Conservation (phyloP, 2,113 vertebrate genomes). For the Emydocephalus ijimae region DNA sequence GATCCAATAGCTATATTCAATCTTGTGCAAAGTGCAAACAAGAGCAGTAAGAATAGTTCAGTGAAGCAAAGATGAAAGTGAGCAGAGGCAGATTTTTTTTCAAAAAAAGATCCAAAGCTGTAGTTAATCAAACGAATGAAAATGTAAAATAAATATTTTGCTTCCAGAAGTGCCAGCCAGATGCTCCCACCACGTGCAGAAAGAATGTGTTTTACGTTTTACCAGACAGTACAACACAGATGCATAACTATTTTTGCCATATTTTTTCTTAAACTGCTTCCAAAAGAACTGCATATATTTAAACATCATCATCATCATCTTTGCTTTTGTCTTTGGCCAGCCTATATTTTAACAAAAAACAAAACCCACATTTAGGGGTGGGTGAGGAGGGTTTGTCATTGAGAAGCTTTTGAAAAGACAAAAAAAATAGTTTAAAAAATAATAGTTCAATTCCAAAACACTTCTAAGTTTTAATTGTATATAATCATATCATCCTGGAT, state of each 20-base stretch:
- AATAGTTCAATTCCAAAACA: neutral
- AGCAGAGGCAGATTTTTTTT: neutral
- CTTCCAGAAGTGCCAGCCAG: neutral
- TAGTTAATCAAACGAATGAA: neutral
- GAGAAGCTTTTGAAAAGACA: neutral
- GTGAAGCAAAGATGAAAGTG: neutral
- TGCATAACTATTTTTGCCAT: neutral
- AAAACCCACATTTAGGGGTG: neutral
- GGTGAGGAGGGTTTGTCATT: neutral
- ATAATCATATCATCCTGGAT: neutral
- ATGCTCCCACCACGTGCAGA: neutral
- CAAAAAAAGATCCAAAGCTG: neutral
- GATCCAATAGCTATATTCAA: neutral
- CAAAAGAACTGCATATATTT: neutral
- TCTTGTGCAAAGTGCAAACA: neutral
- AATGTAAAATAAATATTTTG: neutral
- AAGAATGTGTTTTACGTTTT: neutral
- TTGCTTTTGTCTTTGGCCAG: neutral
- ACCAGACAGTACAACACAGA: neutral
- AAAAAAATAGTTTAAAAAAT: neutral
- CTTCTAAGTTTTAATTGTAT: neutral
- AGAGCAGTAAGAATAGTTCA: neutral
- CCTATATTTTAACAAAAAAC: neutral
- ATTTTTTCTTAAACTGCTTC: neutral
- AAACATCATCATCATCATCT: neutral